Evolutionary conservation across 1,140 invertebrate species (phyloP), one percentile per base, ranked within the genome.

Genomic region (Drosophila sproati): DNA sequence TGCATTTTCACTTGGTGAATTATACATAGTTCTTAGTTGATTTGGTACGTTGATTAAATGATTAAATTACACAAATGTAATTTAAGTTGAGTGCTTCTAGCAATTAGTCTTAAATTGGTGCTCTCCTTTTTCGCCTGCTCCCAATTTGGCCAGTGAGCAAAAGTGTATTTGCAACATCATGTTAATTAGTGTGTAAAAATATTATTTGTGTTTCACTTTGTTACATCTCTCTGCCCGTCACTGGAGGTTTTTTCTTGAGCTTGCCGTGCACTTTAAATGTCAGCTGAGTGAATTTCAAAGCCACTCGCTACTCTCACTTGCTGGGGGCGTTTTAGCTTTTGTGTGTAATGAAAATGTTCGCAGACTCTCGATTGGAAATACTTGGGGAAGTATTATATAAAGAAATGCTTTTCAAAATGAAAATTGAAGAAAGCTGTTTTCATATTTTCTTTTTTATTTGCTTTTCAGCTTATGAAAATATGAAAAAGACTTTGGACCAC

Each of bases 161-260:
- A 5, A 3, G 57, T 35, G 43, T 34, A 59, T 45, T n/a, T 20
- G 28, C 56, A 5, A 45, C 34, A 50, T 29, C 32, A 37, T 69
- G 48, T 69, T 55, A 69, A 61, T 69, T 60, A 68, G 64, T 61
- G 56, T 73, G 64, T 69, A 56, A 62, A 59, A 37, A 60, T 20
- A 67, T 43, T 32, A 60, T 48, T 73, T 66, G 61, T 43, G 37
- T 43, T 37, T 39, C 31, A 57, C 39, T 43, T 57, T 57, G 54
- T 51, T 51, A 32, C 54, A 28, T 72, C 34, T 41, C 34, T 7
- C 20, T 10, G 32, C 39, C 39, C 39, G 7, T 32, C 32, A 10
- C 60, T 35, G 28, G 32, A 31, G 57, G 4, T 60, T 12, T 47
- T 34, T 12, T 32, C 5, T 31, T 20, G 10, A 20, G 6, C 51